phyloP scores from a whole-genome alignment of 1,140 invertebrate genomes.

The Octopus sinensis region DNA sequence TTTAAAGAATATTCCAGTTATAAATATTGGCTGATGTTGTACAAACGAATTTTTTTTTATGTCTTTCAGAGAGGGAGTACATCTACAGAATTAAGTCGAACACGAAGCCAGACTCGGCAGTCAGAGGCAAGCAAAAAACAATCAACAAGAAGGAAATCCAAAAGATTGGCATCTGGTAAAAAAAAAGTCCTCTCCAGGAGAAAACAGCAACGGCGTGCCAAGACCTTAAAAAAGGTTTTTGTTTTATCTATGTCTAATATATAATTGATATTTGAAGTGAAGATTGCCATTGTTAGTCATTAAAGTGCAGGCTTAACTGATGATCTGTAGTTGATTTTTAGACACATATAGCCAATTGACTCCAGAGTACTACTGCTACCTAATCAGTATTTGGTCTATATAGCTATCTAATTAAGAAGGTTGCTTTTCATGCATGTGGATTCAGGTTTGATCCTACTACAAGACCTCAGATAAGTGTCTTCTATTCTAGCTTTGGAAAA shows the following conservation, averaged over 20 bases:
- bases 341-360: too few species aligned
- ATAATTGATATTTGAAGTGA: not conserved
- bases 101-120: slow-evolving; percentile 24
- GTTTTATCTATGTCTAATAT: not conserved
- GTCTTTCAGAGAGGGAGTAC: not conserved
- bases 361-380: too few species aligned
- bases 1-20: too few species aligned
- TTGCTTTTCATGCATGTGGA: too few species aligned
- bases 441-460: too few species aligned
- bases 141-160: slow-evolving; percentile 49
- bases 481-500: too few species aligned
- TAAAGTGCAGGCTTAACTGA: too few species aligned
- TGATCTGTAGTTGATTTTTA: too few species aligned
- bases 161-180: slow-evolving; percentile 19
- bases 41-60: not conserved
- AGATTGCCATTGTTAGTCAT: not conserved
- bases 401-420: too few species aligned
- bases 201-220: slow-evolving; percentile 30
- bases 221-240: slow-evolving; percentile 26
- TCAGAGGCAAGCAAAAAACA: slow-evolving; percentile 37
- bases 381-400: too few species aligned
- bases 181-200: slow-evolving; percentile 22
- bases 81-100: not conserved
- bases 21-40: too few species aligned
- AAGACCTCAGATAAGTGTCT: too few species aligned